Percentiles rank a stretch among this genome's conserved stretches.
Conservation (phyloP, 2,888 invertebrate species). For the Idaea biselata region DNA sequence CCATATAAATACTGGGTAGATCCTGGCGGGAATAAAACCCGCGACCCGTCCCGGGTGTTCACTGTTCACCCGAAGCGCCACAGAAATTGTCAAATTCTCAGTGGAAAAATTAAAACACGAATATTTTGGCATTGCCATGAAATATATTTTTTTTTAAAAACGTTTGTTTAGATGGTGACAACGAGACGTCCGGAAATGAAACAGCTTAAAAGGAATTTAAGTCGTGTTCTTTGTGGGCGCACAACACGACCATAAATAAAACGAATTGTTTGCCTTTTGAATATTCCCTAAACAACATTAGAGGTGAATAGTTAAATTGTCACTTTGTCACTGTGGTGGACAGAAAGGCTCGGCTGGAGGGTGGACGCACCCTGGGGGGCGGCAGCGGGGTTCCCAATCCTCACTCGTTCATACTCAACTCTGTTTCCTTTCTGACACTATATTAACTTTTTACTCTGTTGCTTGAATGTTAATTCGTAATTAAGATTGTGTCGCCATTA, state of each 20-base stretch:
- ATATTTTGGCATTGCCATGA: constrained; percentile 3
- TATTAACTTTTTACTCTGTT: constrained; percentile 9
- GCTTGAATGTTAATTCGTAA: constrained; percentile 4
- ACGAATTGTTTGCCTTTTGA: constrained; percentile 64
- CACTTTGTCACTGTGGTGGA: constrained; percentile 65
- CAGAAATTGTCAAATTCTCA: neutral
- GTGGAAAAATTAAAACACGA: neutral
- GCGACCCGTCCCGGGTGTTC: too few species aligned
- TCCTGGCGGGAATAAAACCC: too few species aligned
- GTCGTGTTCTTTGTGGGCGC: constrained; percentile 57
- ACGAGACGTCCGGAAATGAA: constrained; percentile 63
- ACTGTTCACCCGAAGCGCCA: too few species aligned
- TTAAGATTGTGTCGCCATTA: constrained; percentile 5
- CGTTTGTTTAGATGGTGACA: constrained; percentile 15
- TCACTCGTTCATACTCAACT: constrained; percentile 49
- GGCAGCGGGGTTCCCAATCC: constrained; percentile 34
- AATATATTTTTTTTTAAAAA: neutral
- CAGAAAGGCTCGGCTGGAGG: constrained; percentile 53
- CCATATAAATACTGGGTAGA: too few species aligned
- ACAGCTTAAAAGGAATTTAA: constrained; percentile 63
- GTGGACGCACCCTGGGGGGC: constrained; percentile 45
- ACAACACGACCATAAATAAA: constrained; percentile 71
- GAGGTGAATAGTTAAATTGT: constrained; percentile 74
- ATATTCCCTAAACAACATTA: constrained; percentile 75
- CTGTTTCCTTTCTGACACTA: constrained; percentile 12